A percentile compares a stretch with the other conserved stretches of the same genome.
phyloP scores from a whole-genome alignment of 2,797 vertebrate species.

The Sarcophilus harrisii region DNA sequence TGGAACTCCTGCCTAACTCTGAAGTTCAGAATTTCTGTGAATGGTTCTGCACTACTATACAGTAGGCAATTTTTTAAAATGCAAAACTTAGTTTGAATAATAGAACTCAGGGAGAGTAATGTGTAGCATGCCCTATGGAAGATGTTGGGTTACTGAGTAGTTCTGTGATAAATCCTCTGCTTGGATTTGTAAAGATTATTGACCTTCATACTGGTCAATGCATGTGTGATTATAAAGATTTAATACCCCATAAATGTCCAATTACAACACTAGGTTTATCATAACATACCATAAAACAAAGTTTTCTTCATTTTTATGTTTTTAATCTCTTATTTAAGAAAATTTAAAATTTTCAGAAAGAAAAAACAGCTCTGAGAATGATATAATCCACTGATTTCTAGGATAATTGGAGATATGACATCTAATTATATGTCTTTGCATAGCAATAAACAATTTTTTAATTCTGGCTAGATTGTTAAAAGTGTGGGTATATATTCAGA shows the following conservation, averaged over 20 bases:
- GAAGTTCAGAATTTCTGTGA: not conserved
- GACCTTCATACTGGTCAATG: not conserved
- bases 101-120: not conserved
- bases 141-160: not conserved
- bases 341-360: not conserved
- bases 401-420: conserved; percentile 25
- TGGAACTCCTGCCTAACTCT: not conserved
- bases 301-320: not conserved
- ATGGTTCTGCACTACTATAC: not conserved
- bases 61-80: not conserved
- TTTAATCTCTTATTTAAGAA: conserved; percentile 38
- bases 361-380: not conserved
- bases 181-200: not conserved
- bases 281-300: not conserved
- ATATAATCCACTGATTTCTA: conserved; percentile 66
- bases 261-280: not conserved
- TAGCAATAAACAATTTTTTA: conserved; percentile 65
- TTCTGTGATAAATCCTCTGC: not conserved
- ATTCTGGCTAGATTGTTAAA: conserved; percentile 41
- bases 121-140: not conserved
- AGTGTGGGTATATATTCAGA: conserved; percentile 33
- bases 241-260: not conserved
- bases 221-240: not conserved
- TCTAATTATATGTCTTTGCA: conserved; percentile 72
- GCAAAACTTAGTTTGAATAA: not conserved